Evolutionary conservation across 2,113 vertebrate genomes (phyloP).

Genomic region (Nycticorax nycticorax): DNA sequence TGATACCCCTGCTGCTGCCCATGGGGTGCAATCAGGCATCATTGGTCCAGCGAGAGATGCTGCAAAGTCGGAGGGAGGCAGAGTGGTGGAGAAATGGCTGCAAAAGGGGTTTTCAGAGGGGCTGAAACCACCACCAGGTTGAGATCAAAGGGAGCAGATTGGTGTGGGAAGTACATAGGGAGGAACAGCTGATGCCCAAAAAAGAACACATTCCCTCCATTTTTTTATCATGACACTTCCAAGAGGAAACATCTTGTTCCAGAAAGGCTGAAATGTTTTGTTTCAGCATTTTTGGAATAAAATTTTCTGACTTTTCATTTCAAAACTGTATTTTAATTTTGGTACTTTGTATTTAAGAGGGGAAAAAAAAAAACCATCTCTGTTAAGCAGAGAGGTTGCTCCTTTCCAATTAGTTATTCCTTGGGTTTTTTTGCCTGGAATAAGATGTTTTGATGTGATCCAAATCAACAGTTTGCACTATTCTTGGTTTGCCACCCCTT

Average conservation of each 20-base stretch:
- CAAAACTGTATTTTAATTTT: background rate
- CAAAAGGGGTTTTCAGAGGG: background rate
- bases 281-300: background rate
- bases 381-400: background rate
- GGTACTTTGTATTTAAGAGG: background rate
- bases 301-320: background rate
- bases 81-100: background rate
- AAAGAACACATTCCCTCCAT: background rate
- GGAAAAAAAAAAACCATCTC: accelerated
- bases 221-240: background rate
- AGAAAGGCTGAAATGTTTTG: background rate
- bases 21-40: accelerated
- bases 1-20: background rate
- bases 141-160: background rate
- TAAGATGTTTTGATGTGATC: background rate
- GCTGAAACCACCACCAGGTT: background rate
- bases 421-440: background rate
- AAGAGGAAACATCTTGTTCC: background rate
- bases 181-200: background rate
- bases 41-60: background rate
- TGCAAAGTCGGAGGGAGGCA: background rate
- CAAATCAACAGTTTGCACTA: background rate
- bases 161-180: background rate
- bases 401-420: background rate
- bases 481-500: background rate